Conservation (phyloP, 2,797 vertebrate species). For the Sebastes flavidus region DNA sequence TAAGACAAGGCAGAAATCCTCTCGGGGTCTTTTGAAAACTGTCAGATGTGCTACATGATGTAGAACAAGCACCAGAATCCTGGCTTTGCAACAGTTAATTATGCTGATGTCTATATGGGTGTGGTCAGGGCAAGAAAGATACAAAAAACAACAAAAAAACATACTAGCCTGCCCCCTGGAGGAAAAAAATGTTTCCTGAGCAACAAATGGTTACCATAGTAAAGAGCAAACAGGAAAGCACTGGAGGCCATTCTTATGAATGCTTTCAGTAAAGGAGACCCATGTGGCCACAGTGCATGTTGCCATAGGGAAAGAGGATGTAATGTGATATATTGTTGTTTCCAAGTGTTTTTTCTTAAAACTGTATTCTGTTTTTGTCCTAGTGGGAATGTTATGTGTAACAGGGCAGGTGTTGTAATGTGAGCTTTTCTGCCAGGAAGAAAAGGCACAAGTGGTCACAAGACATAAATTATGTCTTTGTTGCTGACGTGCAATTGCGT, state of each 20-base stretch:
- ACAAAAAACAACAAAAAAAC: neutral
- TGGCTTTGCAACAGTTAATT: neutral
- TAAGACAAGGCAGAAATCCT: neutral
- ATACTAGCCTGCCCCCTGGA: neutral
- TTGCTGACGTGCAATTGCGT: neutral
- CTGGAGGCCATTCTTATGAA: neutral
- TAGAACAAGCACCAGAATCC: neutral
- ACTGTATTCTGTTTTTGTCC: neutral
- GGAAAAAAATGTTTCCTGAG: neutral
- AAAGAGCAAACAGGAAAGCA: neutral
- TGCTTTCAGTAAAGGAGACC: neutral
- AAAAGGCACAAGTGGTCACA: neutral
- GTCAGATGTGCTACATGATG: neutral
- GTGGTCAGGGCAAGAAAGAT: neutral
- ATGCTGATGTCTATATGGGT: neutral
- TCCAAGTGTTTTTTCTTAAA: neutral
- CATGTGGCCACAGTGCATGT: neutral
- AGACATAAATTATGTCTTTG: neutral
- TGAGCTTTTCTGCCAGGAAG: neutral
- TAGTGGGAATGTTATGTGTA: neutral
- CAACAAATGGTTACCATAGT: neutral
- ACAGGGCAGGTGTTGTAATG: neutral
- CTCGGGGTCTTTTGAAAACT: neutral
- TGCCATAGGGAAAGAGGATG: neutral
- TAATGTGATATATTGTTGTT: neutral